A percentile compares a stretch with the other conserved stretches of the same genome.
These are phyloP conservation scores for Drosophila niveifrons DNA, from an alignment of 2,888 invertebrate genomes.

Conservation along the genomic window DNA sequence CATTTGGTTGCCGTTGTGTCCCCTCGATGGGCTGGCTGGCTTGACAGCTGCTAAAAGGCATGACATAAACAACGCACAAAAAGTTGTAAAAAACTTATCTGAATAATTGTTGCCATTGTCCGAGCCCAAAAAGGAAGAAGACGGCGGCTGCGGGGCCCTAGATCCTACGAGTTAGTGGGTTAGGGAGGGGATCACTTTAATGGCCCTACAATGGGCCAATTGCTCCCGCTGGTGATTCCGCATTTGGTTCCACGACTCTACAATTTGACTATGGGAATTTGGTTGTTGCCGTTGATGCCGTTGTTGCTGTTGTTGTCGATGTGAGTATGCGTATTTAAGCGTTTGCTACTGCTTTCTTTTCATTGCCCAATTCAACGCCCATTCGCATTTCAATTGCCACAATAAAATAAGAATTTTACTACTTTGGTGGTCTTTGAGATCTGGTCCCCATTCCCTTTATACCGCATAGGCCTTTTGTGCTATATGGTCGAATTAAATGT, in stretches of 20 bases:
- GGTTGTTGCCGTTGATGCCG: background rate
- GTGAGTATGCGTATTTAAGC: slow-evolving; percentile 58
- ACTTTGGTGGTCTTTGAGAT: slow-evolving; percentile 60
- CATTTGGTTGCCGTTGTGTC: slow-evolving; percentile 1
- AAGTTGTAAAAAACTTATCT: slow-evolving; percentile 60
- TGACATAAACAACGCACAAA: slow-evolving; percentile 44
- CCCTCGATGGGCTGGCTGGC: slow-evolving; percentile 31
- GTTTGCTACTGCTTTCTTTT: slow-evolving; percentile 51
- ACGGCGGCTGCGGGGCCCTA: slow-evolving; percentile 41
- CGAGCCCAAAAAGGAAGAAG: slow-evolving; percentile 29
- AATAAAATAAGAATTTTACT: slow-evolving; percentile 75
- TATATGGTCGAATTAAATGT: slow-evolving; percentile 65
- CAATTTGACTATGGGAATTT: slow-evolving; percentile 33
- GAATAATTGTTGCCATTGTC: slow-evolving; percentile 68
- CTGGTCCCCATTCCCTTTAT: slow-evolving; percentile 13
- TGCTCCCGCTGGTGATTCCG: slow-evolving; percentile 31
- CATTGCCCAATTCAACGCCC: slow-evolving; percentile 78
- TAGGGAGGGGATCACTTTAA: slow-evolving; percentile 39
- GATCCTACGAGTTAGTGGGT: background rate
- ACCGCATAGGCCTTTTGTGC: slow-evolving; percentile 18
- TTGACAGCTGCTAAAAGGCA: slow-evolving; percentile 57
- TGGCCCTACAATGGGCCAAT: slow-evolving; percentile 61
- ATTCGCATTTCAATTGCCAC: slow-evolving; percentile 78
- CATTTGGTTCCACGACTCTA: slow-evolving; percentile 15
- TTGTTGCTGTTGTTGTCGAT: slow-evolving; percentile 10